Conservation (phyloP, 2,888 invertebrate species). For the Pycnomerus fuliginosus region DNA sequence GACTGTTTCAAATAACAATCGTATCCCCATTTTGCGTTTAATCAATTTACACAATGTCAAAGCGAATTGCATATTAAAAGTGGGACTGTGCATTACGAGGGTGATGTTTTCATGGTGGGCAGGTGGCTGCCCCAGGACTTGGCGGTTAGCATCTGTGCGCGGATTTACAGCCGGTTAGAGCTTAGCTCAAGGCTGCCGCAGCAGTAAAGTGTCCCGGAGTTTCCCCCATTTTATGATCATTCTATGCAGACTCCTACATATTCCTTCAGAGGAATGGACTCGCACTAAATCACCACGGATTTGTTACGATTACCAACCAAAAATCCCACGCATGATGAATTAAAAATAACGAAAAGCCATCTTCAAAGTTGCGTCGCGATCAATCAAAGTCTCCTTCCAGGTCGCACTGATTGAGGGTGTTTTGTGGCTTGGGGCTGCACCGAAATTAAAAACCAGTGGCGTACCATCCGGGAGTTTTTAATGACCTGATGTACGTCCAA, state of each 20-base stretch:
- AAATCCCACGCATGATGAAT: too few relatives aligned
- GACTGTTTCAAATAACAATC: too few relatives aligned
- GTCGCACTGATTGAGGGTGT: conserved; percentile 27
- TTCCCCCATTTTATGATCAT: conserved; percentile 43
- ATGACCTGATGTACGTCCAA: too few relatives aligned
- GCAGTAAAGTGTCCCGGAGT: conserved; percentile 40
- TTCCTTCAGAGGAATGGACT: conserved; percentile 36
- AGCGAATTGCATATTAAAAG: too few relatives aligned
- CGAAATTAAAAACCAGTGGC: conserved; percentile 24
- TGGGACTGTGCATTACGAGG: too few relatives aligned
- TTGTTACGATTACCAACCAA: conserved; percentile 39
- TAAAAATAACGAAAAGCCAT: conserved; percentile 13
- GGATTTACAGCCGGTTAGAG: conserved; percentile 44
- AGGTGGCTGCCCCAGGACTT: conserved; percentile 31
- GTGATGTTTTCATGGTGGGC: too few relatives aligned
- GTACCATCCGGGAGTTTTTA: conserved; percentile 26
- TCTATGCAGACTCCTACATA: conserved; percentile 40
- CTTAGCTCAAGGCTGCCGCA: conserved; percentile 42
- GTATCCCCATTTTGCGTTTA: too few relatives aligned
- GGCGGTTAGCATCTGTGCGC: conserved; percentile 35
- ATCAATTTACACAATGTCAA: too few relatives aligned
- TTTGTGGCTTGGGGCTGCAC: conserved; percentile 20
- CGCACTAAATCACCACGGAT: conserved; percentile 40
- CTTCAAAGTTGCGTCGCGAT: conserved; percentile 34
- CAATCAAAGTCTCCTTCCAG: conserved; percentile 35